phyloP scores from a whole-genome alignment of 2,797 vertebrate species.

The Capromys pilorides region DNA sequence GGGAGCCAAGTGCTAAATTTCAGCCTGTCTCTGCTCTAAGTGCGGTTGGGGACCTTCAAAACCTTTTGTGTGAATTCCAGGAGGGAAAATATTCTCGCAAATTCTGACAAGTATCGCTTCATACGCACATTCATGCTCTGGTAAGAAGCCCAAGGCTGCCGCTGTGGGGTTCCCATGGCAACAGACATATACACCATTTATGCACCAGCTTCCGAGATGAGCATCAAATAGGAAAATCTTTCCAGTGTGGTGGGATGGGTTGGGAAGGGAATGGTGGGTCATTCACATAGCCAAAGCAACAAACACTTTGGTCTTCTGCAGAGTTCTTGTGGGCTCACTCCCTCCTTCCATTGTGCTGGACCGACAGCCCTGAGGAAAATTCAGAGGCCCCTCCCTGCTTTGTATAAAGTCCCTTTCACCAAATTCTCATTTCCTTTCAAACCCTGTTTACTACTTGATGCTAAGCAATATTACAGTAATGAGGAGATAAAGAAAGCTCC shows the following conservation, averaged over 20 bases:
- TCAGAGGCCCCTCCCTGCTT: background rate
- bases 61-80: conserved; percentile 57
- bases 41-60: background rate
- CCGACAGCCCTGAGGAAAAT: background rate
- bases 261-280: background rate
- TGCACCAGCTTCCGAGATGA: conserved; percentile 59
- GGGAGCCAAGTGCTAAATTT: conserved; percentile 34
- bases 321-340: background rate
- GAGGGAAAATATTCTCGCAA: conserved; percentile 45
- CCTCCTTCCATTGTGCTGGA: too few relatives aligned
- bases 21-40: conserved; percentile 6
- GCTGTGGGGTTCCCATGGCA: conserved; percentile 75
- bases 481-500: background rate
- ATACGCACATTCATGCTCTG: conserved; percentile 29
- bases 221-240: conserved; percentile 50
- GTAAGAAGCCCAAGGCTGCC: conserved; percentile 39
- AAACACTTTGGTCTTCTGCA: background rate
- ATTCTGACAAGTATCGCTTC: conserved; percentile 62
- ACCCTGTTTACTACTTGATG: background rate
- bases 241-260: background rate
- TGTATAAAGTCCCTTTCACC: background rate
- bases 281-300: background rate
- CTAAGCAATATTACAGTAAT: background rate
- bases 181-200: conserved; percentile 66
- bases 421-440: conserved; percentile 5